These are phyloP conservation scores for Chalcosyrphus nemorum DNA, from an alignment of 2,888 invertebrate species.

Conservation along the genomic window DNA sequence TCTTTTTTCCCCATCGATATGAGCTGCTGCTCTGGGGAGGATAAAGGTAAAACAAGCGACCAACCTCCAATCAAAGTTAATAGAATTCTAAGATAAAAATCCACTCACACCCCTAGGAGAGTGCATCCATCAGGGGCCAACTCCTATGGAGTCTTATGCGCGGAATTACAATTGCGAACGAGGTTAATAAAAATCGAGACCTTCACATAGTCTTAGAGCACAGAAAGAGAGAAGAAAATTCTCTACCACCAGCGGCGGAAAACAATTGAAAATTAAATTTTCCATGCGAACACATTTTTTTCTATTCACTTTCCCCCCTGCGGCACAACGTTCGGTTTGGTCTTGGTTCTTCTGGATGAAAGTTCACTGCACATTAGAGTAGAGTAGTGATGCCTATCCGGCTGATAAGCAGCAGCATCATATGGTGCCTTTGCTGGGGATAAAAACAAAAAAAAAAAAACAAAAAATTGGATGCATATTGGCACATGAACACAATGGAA, in stretches of 20 bases:
- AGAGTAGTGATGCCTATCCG: conserved; percentile 43
- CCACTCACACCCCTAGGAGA: not conserved
- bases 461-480: conserved; percentile 25
- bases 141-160: conserved; percentile 3
- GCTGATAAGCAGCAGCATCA: conserved; percentile 60
- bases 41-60: not conserved
- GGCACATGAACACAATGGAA: conserved; percentile 33
- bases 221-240: conserved; percentile 16
- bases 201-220: conserved; percentile 75
- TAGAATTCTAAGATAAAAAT: conserved; percentile 46
- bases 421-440: conserved; percentile 22
- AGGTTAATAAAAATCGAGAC: conserved; percentile 80
- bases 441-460: too few relatives aligned
- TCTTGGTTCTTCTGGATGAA: conserved; percentile 36
- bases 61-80: conserved; percentile 45
- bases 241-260: conserved; percentile 40
- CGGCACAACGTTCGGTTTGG: not conserved
- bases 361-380: conserved; percentile 60
- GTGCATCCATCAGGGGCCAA: conserved; percentile 11
- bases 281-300: conserved; percentile 62
- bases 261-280: conserved; percentile 74
- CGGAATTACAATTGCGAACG: conserved; percentile 56
- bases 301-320: conserved; percentile 59
- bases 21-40: not conserved
- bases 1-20: not conserved